Evolutionary conservation across 2,888 invertebrate genomes (phyloP).

Genomic region (Noctua pronuba): DNA sequence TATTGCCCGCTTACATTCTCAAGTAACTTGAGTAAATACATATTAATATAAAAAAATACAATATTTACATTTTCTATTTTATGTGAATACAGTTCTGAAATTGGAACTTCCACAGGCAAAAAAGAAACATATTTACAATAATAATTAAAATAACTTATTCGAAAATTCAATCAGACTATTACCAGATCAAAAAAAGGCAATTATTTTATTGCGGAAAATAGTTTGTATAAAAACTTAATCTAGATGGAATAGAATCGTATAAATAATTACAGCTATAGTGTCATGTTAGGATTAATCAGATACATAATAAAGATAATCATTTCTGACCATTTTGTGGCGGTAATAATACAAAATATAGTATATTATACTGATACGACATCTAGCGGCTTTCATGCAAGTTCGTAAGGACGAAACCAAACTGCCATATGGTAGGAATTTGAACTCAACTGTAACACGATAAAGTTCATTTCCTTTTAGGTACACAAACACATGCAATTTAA

Average conservation of each 20-base stretch:
- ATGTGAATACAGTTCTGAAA: conserved; percentile 63
- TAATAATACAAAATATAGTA: conserved; percentile 46
- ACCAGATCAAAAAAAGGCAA: conserved; percentile 49
- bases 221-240: conserved; percentile 60
- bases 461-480: conserved; percentile 10
- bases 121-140: conserved; percentile 65
- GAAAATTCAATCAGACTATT: conserved; percentile 49
- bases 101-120: conserved; percentile 66
- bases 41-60: conserved; percentile 78
- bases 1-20: conserved; percentile 74
- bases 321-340: conserved; percentile 24
- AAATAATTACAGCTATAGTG: conserved; percentile 70
- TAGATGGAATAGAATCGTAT: conserved; percentile 69
- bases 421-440: conserved; percentile 13
- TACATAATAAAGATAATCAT: conserved; percentile 45
- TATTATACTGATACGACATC: conserved; percentile 43
- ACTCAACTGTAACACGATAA: neutral
- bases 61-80: conserved; percentile 81
- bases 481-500: neutral
- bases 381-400: conserved; percentile 12
- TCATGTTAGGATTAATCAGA: conserved; percentile 69
- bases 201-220: conserved; percentile 30
- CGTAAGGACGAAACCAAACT: neutral
- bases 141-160: conserved; percentile 61
- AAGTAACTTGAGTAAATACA: conserved; percentile 79